phyloP scores from a whole-genome alignment of 2,113 vertebrate genomes.

The Mionectes macconnelli region DNA sequence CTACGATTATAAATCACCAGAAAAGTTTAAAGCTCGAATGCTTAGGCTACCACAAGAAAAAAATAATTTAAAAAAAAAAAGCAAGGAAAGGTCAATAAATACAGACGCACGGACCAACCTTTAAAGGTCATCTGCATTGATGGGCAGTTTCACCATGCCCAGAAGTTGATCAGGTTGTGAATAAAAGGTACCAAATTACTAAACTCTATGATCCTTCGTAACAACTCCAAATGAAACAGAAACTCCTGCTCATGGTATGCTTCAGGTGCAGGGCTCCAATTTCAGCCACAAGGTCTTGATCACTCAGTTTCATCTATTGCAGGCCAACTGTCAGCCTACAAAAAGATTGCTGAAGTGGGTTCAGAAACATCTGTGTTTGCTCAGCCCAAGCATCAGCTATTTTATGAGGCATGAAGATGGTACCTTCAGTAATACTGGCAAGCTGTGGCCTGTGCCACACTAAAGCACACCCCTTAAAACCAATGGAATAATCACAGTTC shows the following conservation, averaged over 20 bases:
- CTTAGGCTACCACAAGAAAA: neutral
- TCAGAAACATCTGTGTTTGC: neutral
- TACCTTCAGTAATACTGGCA: neutral
- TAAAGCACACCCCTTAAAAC: neutral
- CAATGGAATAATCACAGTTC: neutral
- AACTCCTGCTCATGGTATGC: neutral
- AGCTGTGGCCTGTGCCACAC: rapidly evolving
- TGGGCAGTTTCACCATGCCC: neutral
- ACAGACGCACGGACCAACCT: neutral
- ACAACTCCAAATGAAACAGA: neutral
- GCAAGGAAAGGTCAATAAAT: neutral
- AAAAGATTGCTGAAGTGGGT: conserved; percentile 10
- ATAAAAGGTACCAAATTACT: neutral
- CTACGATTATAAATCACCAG: neutral
- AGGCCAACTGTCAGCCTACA: neutral
- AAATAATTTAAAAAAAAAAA: neutral
- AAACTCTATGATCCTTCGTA: neutral
- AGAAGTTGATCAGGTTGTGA: neutral
- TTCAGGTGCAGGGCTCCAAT: conserved; percentile 13
- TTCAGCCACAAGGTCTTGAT: neutral
- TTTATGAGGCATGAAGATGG: neutral
- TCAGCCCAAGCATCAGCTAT: neutral
- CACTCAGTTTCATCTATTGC: neutral
- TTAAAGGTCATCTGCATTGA: neutral
- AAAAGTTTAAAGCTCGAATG: neutral